Base-by-base conservation (phyloP, 2,888 invertebrate genomes). In the Hoplodrina ambigua region DNA sequence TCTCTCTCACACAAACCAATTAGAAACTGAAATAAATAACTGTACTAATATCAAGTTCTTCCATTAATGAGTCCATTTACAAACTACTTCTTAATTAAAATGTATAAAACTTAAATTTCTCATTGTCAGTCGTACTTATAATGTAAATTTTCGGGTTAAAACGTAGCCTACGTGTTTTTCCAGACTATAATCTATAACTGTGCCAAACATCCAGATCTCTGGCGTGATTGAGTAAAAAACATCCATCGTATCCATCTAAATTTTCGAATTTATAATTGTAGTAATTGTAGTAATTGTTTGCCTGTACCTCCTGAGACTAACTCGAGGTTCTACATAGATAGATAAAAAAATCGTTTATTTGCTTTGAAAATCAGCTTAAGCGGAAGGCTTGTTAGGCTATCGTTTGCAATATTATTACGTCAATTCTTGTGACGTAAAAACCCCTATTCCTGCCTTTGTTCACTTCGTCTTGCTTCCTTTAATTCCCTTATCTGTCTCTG, bases 401-500 rank as follows among this genome's bases (percentile, higher is more conserved):
- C 17, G 19, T 50, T 59, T 53, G 17, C 52, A 19, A 46, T 0
- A 53, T 57, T 6, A 53, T 73, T 56, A 60, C 61, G 61, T 78
- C 41, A 73, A 60, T 46, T 4, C 25, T n/a, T 30, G 15, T 60
- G 56, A 68, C 59, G 74, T 58, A 57, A 61, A 13, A 37, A 13
- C 25, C n/a, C 44, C 19, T 58, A 33, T 55, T 56, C 10, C 41
- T 52, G 52, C 58, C 44, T 37, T 41, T 30, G 30, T n/a, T 20
- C 33, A 30, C 11, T 55, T 61, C 61, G 17, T 53, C 61, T 59
- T 54, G 13, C 49, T 78, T 49, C 56, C 15, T 46, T 67, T 52
- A 57, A 50, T 33, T 33, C 1, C 54, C 20, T 55, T 64, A 69
- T 69, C 63, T 67, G 55, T 67, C 69, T 63, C 33, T 81, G 73